Evolutionary conservation across 2,113 vertebrate genomes (phyloP).

Genomic region (Dicaeum eximium): DNA sequence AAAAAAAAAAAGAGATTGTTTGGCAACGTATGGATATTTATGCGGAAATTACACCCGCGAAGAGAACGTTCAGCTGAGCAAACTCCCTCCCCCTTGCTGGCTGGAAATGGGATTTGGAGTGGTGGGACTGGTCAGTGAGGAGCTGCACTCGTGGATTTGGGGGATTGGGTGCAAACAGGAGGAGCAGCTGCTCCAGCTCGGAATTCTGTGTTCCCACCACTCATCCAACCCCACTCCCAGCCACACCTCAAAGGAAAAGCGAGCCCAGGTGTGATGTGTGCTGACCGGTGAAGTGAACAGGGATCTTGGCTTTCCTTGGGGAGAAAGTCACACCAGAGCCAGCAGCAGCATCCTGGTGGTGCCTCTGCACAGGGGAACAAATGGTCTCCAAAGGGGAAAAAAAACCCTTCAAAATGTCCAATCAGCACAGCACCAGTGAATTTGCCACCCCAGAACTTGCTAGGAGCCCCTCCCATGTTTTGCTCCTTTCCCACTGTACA

Average conservation of each 20-base stretch:
- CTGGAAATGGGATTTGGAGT: not conserved
- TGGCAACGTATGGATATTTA: not conserved
- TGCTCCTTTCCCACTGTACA: not conserved
- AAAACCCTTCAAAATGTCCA: not conserved
- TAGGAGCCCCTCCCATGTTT: fast-evolving
- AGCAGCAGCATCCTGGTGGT: not conserved
- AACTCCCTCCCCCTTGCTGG: not conserved
- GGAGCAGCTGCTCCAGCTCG: not conserved
- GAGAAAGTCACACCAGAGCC: not conserved
- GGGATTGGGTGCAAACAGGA: not conserved
- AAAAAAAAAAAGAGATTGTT: not conserved
- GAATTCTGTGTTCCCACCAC: fast-evolving
- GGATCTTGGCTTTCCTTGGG: not conserved
- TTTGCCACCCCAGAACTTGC: not conserved
- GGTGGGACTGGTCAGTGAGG: not conserved
- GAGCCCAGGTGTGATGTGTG: not conserved
- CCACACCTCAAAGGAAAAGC: fast-evolving
- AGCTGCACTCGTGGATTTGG: fast-evolving
- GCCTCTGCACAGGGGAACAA: not conserved
- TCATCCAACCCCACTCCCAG: not conserved
- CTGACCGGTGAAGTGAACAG: fast-evolving
- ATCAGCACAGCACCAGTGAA: not conserved
- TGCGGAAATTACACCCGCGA: not conserved
- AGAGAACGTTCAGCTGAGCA: not conserved
- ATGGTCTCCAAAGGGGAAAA: fast-evolving